Evolutionary conservation across 1,140 invertebrate species (phyloP), one percentile per base, ranked within the genome.

Genomic region (fruit fly (Drosophila melanogaster)): DNA sequence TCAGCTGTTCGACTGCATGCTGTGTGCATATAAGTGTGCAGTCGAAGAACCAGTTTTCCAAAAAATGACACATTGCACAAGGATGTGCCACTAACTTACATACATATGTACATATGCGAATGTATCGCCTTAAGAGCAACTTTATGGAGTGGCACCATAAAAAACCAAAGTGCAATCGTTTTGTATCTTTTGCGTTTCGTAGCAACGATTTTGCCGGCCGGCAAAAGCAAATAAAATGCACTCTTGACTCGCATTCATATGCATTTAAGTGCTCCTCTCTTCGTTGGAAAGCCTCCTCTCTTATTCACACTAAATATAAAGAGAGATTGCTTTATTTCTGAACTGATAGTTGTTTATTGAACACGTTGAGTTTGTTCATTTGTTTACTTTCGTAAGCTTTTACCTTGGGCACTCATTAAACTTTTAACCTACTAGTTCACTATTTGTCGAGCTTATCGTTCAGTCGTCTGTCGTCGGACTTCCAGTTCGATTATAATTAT

Each of bases 381-480:
- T 86, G 83, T 83, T 86, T 87, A 86, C 83, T 87, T 83, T 83
- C 65, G 30, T 75, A 59, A 81, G 61, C 50, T 77, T 53, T 86
- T 81, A 81, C 83, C 84, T 87, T 87, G 83, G 47, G 37, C 50
- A 69, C 62, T 76, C 62, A 89, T 89, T 87, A 86, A 87, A 87
- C 83, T 87, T 71, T 87, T 83, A 89, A 87, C 79, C 83, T 64
- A 70, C 37, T 70, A 33, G 67, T 70, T 57, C 47, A 49, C 37
- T 57, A 35, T 51, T 70, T 57, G 67, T 57, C 43, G 33, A 1
- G 78, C 50, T 76, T 67, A 77, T 77, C 57, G 43, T 72, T 75
- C 51, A 44, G 41, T 19, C 41, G 41, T 44, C 41, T 19, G 41
- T 22, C 19, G 41, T 11, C 15, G 26, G 49, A 71, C 69, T 61